Conservation (phyloP, 2,797 vertebrate species). For the Arrhamphus sclerolepis region DNA sequence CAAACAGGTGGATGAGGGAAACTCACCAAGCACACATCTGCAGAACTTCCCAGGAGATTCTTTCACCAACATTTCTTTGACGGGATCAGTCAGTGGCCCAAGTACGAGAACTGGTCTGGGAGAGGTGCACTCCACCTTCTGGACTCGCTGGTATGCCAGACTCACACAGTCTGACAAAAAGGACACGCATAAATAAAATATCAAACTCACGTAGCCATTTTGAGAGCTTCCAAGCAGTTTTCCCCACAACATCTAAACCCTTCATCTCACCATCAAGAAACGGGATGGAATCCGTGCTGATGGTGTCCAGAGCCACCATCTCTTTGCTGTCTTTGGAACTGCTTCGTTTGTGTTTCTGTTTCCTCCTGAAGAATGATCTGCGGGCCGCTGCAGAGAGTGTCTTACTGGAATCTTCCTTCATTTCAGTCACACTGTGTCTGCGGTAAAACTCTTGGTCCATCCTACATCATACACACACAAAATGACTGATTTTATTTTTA, state of each 20-base stretch:
- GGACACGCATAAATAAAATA: neutral
- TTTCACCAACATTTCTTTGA: slow-evolving; percentile 97
- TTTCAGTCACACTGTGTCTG: slow-evolving; percentile 92
- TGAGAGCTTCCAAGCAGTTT: neutral
- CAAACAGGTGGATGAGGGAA: slow-evolving; percentile 17
- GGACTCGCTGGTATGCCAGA: slow-evolving; percentile 95
- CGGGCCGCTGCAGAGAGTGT: slow-evolving; percentile 92
- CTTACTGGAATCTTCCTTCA: slow-evolving; percentile 92
- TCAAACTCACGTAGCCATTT: neutral
- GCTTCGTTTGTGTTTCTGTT: slow-evolving; percentile 95
- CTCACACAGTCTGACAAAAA: slow-evolving; percentile 86
- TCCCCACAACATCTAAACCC: neutral
- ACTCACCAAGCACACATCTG: slow-evolving; percentile 94
- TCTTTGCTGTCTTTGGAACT: slow-evolving; percentile 97
- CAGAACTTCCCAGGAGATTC: slow-evolving; percentile 96
- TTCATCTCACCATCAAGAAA: slow-evolving; percentile 88
- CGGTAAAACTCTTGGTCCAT: slow-evolving; percentile 98
- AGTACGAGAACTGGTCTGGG: slow-evolving; percentile 93
- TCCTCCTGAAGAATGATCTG: slow-evolving; percentile 94
- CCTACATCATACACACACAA: slow-evolving; percentile 68
- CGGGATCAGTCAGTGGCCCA: slow-evolving; percentile 92
- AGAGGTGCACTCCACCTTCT: slow-evolving; percentile 93
- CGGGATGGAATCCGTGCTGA: slow-evolving; percentile 94
- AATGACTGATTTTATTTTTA: slow-evolving; percentile 1
- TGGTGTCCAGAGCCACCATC: slow-evolving; percentile 89